Evolutionary conservation across 2,797 vertebrate species (phyloP), one percentile per base, ranked within the genome.

Genomic region (Uromys caudimaculatus): DNA sequence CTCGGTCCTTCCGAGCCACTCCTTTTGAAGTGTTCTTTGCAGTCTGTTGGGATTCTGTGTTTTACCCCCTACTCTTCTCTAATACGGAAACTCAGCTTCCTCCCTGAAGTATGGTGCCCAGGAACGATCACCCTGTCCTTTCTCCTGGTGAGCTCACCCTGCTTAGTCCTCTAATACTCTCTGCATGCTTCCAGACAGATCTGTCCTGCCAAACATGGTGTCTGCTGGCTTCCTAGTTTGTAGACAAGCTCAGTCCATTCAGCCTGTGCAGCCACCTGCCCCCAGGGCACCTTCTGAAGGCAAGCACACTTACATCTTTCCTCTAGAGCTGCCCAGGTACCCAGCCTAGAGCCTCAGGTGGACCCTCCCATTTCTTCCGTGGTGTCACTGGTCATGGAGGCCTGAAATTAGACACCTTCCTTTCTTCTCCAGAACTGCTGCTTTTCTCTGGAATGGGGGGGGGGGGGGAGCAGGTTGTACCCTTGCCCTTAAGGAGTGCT

Each of bases 171-270:
- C 88, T 83, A 62, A 38, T 24, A 4, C 75, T n/a, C 52, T 47
- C 21, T 52, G 71, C 89, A 83, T 85, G 75, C 83, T 97, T 76
- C 89, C 87, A 95, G 94, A 94, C 78, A 71, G 85, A 71, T 78
- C 14, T 67, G 21, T 90, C 88, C 56, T 95, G 95, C 94, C 93
- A 94, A 93, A 83, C 0, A 3, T 44, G 35, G 81, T 92, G 60
- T 93, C 86, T 83, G 0, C 60, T 93, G 93, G 85, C 78, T 83
- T 93, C 47, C 29, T 64, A 14, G 38, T 54, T n/a, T 44, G 17
- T 4, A 0, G 89, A 93, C 82, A 85, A 21, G 89, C 67, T 94
- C 82, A 47, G 52, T 85, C 82, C 62, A 77, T 58, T 83, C 78
- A 91, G 64, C 54, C 60, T 29, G n/a, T 41, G 35, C 62, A 79